Evolutionary conservation across 2,797 vertebrate species (phyloP).

Genomic region (Aldrovandia affinis): DNA sequence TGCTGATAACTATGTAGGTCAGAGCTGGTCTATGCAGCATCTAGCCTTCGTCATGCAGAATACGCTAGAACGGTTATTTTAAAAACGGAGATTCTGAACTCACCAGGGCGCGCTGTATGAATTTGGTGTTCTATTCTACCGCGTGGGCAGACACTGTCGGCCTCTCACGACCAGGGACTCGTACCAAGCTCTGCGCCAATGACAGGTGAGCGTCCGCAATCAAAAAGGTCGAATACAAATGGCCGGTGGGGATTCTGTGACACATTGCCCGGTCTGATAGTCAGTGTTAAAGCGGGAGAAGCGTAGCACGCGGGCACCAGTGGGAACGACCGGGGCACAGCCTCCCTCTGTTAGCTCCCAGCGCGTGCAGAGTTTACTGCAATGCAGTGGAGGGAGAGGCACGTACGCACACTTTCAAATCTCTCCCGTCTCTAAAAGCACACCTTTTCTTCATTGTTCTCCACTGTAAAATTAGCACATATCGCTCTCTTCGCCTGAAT

Average conservation of each 20-base stretch:
- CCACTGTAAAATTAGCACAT: constrained; percentile 36
- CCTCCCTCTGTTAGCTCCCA: constrained; percentile 55
- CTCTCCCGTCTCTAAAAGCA: constrained; percentile 27
- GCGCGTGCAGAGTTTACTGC: constrained; percentile 60
- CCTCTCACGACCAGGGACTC: background rate
- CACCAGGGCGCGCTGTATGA: background rate
- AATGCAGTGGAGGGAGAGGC: constrained; percentile 58
- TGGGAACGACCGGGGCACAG: constrained; percentile 29
- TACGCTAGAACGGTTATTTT: background rate
- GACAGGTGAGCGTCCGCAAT: constrained; percentile 23
- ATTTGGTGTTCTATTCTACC: background rate
- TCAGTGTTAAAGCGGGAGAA: constrained; percentile 30
- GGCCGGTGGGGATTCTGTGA: constrained; percentile 38
- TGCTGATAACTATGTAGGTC: constrained; percentile 47
- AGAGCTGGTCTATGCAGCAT: constrained; percentile 47
- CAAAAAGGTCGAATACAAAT: constrained; percentile 39
- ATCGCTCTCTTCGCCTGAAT: constrained; percentile 47
- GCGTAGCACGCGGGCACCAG: constrained; percentile 44
- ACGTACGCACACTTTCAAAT: constrained; percentile 11
- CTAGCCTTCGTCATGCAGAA: constrained; percentile 16
- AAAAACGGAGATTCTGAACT: background rate
- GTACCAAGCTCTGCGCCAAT: constrained; percentile 21
- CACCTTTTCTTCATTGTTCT: constrained; percentile 28
- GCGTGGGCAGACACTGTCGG: background rate
- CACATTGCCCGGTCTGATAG: constrained; percentile 37